These are phyloP conservation scores for Diarsia rubi DNA, from an alignment of 2,888 invertebrate genomes.

Conservation along the genomic window DNA sequence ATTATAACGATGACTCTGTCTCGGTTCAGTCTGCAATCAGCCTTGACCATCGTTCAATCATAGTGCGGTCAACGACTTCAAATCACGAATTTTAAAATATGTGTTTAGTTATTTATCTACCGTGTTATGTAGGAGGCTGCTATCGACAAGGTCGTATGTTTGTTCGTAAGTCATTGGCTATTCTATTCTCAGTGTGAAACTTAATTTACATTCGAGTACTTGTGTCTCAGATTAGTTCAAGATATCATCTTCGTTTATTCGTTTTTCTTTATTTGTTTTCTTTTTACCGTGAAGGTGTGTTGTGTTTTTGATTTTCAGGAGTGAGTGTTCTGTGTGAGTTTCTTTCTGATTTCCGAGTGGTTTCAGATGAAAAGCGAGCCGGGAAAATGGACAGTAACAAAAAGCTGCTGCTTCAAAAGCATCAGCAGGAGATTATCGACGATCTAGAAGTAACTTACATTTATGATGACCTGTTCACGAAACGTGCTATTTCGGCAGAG, in stretches of 20 bases:
- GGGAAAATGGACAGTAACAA: constrained; percentile 84
- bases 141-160: constrained; percentile 80
- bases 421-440: constrained; percentile 84
- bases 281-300: constrained; percentile 31
- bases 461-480: constrained; percentile 85
- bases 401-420: constrained; percentile 80
- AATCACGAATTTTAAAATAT: constrained; percentile 73
- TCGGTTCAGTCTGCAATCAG: constrained; percentile 42
- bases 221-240: constrained; percentile 37
- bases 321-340: background rate
- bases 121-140: constrained; percentile 84
- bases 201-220: constrained; percentile 57
- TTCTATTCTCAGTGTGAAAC: constrained; percentile 69
- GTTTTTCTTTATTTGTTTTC: background rate
- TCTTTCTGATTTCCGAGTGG: constrained; percentile 16
- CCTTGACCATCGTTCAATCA: constrained; percentile 76
- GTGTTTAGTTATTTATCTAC: constrained; percentile 74
- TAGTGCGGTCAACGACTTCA: constrained; percentile 75
- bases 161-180: constrained; percentile 45
- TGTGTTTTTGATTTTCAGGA: background rate
- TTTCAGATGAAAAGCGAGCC: constrained; percentile 80
- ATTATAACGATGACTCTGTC: background rate
- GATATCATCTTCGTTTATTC: constrained; percentile 21
- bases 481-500: constrained; percentile 80
- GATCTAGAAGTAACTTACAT: constrained; percentile 88